Percentiles rank a stretch among this genome's conserved stretches.
These are phyloP conservation scores for roundworm (Caenorhabditis elegans) DNA, from an alignment of 1,140 invertebrate species.

Conservation along the genomic window DNA sequence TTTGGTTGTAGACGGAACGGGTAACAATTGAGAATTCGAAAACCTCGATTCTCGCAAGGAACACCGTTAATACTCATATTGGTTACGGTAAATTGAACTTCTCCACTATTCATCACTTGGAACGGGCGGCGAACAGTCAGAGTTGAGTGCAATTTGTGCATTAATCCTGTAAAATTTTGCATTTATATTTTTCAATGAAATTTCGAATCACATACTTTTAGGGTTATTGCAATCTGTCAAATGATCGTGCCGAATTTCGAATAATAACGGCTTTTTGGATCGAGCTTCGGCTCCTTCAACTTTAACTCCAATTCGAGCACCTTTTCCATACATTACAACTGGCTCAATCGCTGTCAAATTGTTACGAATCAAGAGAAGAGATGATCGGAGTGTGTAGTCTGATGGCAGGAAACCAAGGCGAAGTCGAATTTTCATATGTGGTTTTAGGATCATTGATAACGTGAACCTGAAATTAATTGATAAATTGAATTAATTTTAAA, in stretches of 20 bases:
- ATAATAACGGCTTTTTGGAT: constrained; percentile 75
- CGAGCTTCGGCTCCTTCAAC: constrained; percentile 86
- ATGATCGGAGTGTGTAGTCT: constrained; percentile 69
- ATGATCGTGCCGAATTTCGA: constrained; percentile 82
- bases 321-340: constrained; percentile 78
- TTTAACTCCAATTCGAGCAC: constrained; percentile 81
- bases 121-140: constrained; percentile 82
- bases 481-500: neutral
- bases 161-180: constrained; percentile 68
- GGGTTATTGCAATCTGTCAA: constrained; percentile 76
- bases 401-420: constrained; percentile 70
- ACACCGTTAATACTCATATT: constrained; percentile 77
- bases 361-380: constrained; percentile 75
- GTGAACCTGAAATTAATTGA: constrained; percentile 60
- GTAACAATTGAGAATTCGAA: constrained; percentile 80
- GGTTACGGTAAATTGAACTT: constrained; percentile 72
- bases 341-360: constrained; percentile 89
- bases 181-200: neutral
- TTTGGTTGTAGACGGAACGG: constrained; percentile 81
- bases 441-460: constrained; percentile 69
- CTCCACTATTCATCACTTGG: constrained; percentile 83
- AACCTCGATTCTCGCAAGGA: constrained; percentile 83
- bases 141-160: constrained; percentile 72
- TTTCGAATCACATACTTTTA: constrained; percentile 44
- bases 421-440: constrained; percentile 69